Evolutionary conservation across 2,113 vertebrate species (phyloP).

Genomic region (Sprattus sprattus): DNA sequence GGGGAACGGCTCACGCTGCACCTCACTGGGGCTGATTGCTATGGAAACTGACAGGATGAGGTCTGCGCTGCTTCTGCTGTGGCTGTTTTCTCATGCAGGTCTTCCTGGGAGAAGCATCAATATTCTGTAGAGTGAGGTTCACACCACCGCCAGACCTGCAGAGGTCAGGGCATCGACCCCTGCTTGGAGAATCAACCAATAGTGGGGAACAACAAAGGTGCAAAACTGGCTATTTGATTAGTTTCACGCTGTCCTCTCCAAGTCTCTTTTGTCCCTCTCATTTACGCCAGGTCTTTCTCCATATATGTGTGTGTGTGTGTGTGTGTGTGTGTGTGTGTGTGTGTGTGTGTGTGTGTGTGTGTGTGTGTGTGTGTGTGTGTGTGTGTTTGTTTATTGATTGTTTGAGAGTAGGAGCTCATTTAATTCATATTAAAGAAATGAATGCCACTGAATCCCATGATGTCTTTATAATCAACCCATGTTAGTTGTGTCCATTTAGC

Average conservation of each 20-base stretch:
- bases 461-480: background rate
- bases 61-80: constrained; percentile 10
- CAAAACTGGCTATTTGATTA: background rate
- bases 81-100: background rate
- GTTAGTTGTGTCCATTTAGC: background rate
- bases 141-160: background rate
- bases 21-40: constrained; percentile 37
- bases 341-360: background rate
- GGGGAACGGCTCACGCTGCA: constrained; percentile 16
- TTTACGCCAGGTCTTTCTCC: background rate
- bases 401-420: background rate
- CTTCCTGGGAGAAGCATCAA: background rate
- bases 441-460: background rate
- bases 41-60: constrained; percentile 37
- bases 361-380: background rate
- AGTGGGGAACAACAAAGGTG: background rate
- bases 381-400: constrained; percentile 4
- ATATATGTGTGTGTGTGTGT: background rate
- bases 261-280: background rate
- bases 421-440: background rate
- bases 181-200: background rate
- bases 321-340: background rate
- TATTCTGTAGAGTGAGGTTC: background rate
- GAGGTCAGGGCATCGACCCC: background rate
- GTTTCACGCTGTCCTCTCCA: background rate